A percentile compares a stretch with the other conserved stretches of the same genome.
Conservation (phyloP, 2,797 vertebrate genomes). For the Antrozous pallidus region DNA sequence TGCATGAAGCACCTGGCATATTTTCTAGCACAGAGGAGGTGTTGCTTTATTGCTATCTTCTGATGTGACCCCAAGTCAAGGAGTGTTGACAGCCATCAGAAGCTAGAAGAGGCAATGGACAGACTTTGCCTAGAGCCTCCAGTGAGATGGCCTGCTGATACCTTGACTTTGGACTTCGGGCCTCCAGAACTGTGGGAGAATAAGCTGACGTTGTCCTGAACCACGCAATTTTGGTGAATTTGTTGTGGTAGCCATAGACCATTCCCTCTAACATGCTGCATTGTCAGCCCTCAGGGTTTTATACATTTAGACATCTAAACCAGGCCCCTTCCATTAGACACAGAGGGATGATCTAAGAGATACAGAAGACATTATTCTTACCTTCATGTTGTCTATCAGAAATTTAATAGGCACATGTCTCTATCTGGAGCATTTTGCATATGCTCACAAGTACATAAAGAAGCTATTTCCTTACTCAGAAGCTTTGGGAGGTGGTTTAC, state of each 20-base stretch:
- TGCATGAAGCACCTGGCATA: not conserved
- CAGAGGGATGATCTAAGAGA: not conserved
- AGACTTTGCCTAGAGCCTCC: not conserved
- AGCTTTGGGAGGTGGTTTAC: not conserved
- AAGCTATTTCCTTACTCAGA: not conserved
- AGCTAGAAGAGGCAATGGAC: not conserved
- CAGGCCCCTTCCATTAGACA: not conserved
- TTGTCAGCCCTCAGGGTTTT: not conserved
- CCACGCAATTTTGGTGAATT: not conserved
- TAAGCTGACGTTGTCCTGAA: not conserved
- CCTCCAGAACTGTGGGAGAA: not conserved
- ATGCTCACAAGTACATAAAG: not conserved
- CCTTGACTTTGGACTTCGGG: not conserved
- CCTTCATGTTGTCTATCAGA: not conserved
- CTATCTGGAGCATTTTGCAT: not conserved
- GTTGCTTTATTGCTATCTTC: not conserved
- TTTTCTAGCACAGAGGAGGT: not conserved
- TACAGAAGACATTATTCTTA: not conserved
- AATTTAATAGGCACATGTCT: not conserved
- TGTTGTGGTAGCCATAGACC: not conserved
- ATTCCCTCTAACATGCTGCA: not conserved
- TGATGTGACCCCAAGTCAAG: not conserved
- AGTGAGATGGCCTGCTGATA: not conserved
- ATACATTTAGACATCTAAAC: not conserved
- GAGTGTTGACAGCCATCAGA: not conserved